Conservation (phyloP, 2,113 vertebrate genomes). For the Todiramphus saurophagus region DNA sequence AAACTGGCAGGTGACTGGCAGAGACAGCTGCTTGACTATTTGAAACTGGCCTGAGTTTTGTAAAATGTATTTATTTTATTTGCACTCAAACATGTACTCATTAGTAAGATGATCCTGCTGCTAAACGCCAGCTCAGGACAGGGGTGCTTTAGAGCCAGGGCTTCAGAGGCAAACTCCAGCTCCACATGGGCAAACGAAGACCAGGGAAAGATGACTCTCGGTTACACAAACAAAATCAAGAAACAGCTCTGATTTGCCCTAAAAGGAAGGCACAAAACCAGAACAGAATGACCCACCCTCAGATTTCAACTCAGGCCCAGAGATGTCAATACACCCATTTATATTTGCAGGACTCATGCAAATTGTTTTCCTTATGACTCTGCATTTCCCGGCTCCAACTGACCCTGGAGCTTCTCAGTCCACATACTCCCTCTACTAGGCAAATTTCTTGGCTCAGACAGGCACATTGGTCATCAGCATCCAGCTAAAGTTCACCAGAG, state of each 20-base stretch:
- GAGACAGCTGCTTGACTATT: slow-evolving; percentile 59
- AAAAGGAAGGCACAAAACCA: background rate
- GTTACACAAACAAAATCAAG: background rate
- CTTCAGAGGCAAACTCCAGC: background rate
- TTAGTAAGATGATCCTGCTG: slow-evolving; percentile 46
- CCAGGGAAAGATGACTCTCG: background rate
- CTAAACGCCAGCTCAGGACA: background rate
- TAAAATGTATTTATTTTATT: slow-evolving; percentile 64
- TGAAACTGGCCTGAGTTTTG: slow-evolving; percentile 52
- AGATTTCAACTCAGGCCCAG: background rate
- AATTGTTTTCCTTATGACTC: slow-evolving; percentile 27
- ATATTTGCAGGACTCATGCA: background rate
- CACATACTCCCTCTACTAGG: background rate
- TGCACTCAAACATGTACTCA: slow-evolving; percentile 15
- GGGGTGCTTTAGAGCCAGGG: slow-evolving; percentile 4
- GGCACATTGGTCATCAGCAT: background rate
- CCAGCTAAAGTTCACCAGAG: slow-evolving; percentile 4
- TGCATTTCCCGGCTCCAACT: slow-evolving; percentile 10
- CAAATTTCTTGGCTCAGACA: background rate
- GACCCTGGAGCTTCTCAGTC: slow-evolving; percentile 21
- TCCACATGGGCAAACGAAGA: background rate
- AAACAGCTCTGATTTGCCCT: background rate
- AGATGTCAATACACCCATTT: background rate
- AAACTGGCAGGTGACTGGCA: slow-evolving; percentile 61
- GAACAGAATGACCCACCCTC: background rate